phyloP scores from a whole-genome alignment of 2,113 vertebrate genomes.

The Blennius ocellaris region DNA sequence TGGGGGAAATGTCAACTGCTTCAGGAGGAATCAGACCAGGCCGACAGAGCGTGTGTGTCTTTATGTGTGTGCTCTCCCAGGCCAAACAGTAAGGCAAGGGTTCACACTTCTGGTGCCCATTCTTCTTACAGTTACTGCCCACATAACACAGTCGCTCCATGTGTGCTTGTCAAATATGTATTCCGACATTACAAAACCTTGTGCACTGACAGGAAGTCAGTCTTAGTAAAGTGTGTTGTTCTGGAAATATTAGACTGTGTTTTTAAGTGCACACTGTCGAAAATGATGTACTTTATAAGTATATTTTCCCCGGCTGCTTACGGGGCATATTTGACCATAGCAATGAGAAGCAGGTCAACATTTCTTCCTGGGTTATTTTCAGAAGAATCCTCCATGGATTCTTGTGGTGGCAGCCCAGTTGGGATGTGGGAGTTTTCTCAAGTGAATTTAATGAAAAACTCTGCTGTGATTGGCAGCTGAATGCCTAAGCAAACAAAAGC shows the following conservation, averaged over 20 bases:
- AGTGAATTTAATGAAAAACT: constrained; percentile 88
- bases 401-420: constrained; percentile 67
- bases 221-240: not conserved
- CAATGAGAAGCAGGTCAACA: constrained; percentile 47
- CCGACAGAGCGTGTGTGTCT: constrained; percentile 50
- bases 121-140: constrained; percentile 6
- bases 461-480: constrained; percentile 88
- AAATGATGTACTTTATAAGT: not conserved
- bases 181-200: constrained; percentile 21
- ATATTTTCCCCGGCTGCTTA: not conserved
- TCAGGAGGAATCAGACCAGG: constrained; percentile 86
- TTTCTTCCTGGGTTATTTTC: constrained; percentile 54
- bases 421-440: constrained; percentile 75
- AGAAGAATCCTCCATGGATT: constrained; percentile 63
- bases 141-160: constrained; percentile 14
- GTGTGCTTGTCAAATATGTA: constrained; percentile 21
- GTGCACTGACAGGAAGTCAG: not conserved
- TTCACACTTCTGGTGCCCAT: constrained; percentile 62
- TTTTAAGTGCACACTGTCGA: too few relatives aligned
- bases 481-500: constrained; percentile 85
- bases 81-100: constrained; percentile 76
- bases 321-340: constrained; percentile 38
- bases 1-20: constrained; percentile 96
- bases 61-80: constrained; percentile 59
- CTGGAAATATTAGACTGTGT: not conserved